These are phyloP conservation scores for Amia ocellicauda DNA, from an alignment of 2,113 vertebrate species.

Conservation along the genomic window DNA sequence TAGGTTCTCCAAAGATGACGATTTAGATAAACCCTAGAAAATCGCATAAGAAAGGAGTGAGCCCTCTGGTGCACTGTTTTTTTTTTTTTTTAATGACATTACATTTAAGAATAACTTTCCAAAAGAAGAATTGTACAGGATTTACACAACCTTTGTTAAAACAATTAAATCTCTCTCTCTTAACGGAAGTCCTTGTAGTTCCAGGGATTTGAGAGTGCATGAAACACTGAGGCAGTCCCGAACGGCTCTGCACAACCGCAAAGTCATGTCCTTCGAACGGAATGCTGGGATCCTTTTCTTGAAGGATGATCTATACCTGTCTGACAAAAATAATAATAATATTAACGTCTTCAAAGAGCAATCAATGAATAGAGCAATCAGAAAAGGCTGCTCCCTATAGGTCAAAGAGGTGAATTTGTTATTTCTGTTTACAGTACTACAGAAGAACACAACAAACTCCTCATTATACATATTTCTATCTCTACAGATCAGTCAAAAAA, in stretches of 20 bases:
- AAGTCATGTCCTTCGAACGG: constrained; percentile 80
- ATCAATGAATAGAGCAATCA: too few relatives aligned
- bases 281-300: constrained; percentile 76
- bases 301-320: constrained; percentile 55
- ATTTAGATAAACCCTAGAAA: constrained; percentile 78
- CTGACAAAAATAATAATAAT: constrained; percentile 33
- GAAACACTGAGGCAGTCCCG: constrained; percentile 78
- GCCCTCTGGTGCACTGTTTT: too few relatives aligned
- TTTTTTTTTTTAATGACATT: too few relatives aligned
- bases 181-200: constrained; percentile 82
- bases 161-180: constrained; percentile 79
- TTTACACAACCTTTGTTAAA: constrained; percentile 74
- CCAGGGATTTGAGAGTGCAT: constrained; percentile 71
- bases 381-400: constrained; percentile 12
- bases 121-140: not conserved
- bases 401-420: not conserved
- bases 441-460: too few relatives aligned
- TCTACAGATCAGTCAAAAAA: too few relatives aligned
- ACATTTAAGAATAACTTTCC: not conserved
- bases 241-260: constrained; percentile 81
- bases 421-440: too few relatives aligned
- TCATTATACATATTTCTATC: too few relatives aligned
- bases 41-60: constrained; percentile 24
- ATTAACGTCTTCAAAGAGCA: constrained; percentile 34
- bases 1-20: constrained; percentile 72